Percentiles rank a stretch among this genome's conserved stretches.
These are phyloP conservation scores for Halichoeres trimaculatus DNA, from an alignment of 2,113 vertebrate species.

Conservation along the genomic window DNA sequence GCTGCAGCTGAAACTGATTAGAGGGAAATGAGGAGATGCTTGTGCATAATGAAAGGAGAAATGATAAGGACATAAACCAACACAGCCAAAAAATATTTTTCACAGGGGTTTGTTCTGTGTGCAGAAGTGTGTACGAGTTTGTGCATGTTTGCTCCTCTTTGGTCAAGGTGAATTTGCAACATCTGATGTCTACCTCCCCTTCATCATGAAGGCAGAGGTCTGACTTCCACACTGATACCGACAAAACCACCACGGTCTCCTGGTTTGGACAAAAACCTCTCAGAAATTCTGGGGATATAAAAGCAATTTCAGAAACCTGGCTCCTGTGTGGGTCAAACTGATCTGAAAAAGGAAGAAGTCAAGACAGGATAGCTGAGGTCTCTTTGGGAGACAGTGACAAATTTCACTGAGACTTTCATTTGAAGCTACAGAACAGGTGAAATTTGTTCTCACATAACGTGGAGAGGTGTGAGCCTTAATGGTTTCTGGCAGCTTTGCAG, in stretches of 20 bases:
- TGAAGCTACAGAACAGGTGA: slow-evolving; percentile 43
- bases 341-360: slow-evolving; percentile 53
- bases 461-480: slow-evolving; percentile 17
- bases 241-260: slow-evolving; percentile 49
- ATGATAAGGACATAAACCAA: slow-evolving; percentile 33
- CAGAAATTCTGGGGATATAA: slow-evolving; percentile 71
- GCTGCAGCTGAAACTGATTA: slow-evolving; percentile 40
- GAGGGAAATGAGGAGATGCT: slow-evolving; percentile 8
- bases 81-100: slow-evolving; percentile 35
- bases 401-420: slow-evolving; percentile 67
- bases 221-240: slow-evolving; percentile 51
- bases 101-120: background rate
- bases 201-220: slow-evolving; percentile 17
- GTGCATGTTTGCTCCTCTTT: slow-evolving; percentile 55
- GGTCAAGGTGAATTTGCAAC: slow-evolving; percentile 40
- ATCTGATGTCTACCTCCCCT: slow-evolving; percentile 22
- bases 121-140: background rate
- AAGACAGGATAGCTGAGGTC: slow-evolving; percentile 38
- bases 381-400: slow-evolving; percentile 64
- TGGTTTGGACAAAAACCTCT: slow-evolving; percentile 64
- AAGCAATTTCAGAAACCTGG: slow-evolving; percentile 67
- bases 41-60: slow-evolving; percentile 40
- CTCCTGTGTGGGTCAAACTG: slow-evolving; percentile 35
- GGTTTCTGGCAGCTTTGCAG: slow-evolving; percentile 37
- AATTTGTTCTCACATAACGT: slow-evolving; percentile 37